These are phyloP conservation scores for Rhinichthys osculus DNA, from an alignment of 2,797 vertebrate genomes.

Conservation along the genomic window DNA sequence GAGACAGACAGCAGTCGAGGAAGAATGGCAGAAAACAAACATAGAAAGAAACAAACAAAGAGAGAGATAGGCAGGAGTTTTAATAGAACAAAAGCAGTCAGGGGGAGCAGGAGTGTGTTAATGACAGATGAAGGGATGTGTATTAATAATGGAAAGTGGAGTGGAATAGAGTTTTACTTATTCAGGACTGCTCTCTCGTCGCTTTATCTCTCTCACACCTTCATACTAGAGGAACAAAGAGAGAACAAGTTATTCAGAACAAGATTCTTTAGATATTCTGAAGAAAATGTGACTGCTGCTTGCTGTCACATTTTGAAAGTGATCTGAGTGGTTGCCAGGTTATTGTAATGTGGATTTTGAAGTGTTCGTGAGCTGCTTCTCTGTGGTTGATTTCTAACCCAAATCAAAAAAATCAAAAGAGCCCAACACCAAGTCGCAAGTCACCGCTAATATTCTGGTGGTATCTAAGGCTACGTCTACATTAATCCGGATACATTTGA, in stretches of 20 bases:
- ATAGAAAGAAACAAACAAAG: constrained; percentile 57
- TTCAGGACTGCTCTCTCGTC: constrained; percentile 80
- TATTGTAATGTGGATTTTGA: not conserved
- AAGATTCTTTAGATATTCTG: not conserved
- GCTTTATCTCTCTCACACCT: constrained; percentile 69
- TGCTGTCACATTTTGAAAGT: not conserved
- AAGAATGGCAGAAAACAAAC: constrained; percentile 53
- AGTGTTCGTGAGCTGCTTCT: not conserved
- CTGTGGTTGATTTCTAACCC: not conserved
- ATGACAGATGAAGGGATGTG: constrained; percentile 81
- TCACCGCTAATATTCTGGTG: not conserved
- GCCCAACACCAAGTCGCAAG: not conserved
- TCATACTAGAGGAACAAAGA: constrained; percentile 54
- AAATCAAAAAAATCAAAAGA: not conserved
- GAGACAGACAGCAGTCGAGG: not conserved
- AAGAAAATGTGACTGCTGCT: constrained; percentile 4
- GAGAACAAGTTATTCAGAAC: constrained; percentile 11
- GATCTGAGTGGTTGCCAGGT: not conserved
- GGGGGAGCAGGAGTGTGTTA: constrained; percentile 79
- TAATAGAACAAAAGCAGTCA: constrained; percentile 84
- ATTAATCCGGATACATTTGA: too few relatives aligned
- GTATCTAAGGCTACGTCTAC: too few relatives aligned
- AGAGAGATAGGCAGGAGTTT: constrained; percentile 62
- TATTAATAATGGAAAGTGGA: constrained; percentile 85
- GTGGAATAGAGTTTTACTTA: constrained; percentile 88